phyloP scores from a whole-genome alignment of 2,797 vertebrate species.

The Tapera naevia region DNA sequence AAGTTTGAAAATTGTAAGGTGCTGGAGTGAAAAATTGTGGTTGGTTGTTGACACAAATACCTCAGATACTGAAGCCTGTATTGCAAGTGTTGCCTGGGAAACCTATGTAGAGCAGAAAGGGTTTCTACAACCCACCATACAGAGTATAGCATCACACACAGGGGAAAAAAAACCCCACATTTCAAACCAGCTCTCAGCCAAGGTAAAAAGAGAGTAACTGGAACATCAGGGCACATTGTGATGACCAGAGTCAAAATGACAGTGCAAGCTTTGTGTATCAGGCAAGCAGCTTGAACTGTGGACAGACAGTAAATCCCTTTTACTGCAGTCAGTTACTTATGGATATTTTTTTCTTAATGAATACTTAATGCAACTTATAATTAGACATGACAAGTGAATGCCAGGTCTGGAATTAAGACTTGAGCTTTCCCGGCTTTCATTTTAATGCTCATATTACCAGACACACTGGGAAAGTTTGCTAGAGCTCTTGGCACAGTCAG shows the following conservation, averaged over 20 bases:
- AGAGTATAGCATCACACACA: not conserved
- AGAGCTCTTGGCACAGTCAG: not conserved
- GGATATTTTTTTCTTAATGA: not conserved
- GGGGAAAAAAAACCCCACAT: not conserved
- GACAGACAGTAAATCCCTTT: not conserved
- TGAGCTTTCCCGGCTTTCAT: not conserved
- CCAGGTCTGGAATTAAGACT: not conserved
- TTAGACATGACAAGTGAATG: not conserved
- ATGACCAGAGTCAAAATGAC: not conserved
- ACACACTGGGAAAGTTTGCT: not conserved
- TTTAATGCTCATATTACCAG: not conserved
- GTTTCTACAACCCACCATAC: not conserved
- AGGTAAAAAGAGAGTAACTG: not conserved
- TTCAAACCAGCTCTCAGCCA: not conserved
- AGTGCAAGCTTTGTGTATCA: not conserved
- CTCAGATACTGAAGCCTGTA: constrained; percentile 11
- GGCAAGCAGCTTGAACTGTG: not conserved
- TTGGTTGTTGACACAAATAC: constrained; percentile 30
- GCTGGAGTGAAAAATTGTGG: constrained; percentile 9
- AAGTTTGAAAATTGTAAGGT: not conserved
- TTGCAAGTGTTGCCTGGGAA: constrained; percentile 52
- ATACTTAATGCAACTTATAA: not conserved
- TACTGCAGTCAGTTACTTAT: not conserved
- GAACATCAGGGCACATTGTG: not conserved
- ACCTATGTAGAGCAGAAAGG: not conserved